Percentiles rank a stretch among this genome's conserved stretches.
Evolutionary conservation across 2,113 vertebrate genomes (phyloP).

Genomic region (Nyctereutes procyonoides): DNA sequence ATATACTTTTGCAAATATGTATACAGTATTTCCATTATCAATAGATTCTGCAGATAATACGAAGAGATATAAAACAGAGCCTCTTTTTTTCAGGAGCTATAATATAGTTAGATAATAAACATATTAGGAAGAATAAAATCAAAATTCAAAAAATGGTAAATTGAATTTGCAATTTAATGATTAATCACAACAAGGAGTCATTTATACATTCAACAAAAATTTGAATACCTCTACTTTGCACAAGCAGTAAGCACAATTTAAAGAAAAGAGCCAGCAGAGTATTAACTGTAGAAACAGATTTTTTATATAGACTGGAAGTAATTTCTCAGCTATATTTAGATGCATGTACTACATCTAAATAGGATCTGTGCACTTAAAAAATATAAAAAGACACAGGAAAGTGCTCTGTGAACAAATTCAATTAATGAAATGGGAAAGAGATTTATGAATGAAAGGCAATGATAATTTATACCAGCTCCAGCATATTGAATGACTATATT

Average conservation of each 20-base stretch:
- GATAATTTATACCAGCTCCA: not conserved
- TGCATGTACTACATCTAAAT: constrained; percentile 8
- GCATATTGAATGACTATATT: not conserved
- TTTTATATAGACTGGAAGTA: not conserved
- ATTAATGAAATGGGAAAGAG: constrained; percentile 12
- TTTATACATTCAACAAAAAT: not conserved
- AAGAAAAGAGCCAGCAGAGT: not conserved
- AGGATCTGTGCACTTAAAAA: not conserved
- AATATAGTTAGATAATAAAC: not conserved
- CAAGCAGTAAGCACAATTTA: not conserved
- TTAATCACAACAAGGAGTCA: constrained; percentile 15
- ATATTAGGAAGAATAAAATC: not conserved
- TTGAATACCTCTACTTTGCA: not conserved
- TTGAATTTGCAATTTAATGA: not conserved
- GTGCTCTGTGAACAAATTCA: not conserved
- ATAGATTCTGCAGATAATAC: not conserved
- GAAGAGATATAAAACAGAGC: not conserved
- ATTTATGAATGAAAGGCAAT: not conserved
- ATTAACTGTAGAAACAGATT: not conserved
- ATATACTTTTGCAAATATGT: not conserved
- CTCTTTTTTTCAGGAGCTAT: not conserved
- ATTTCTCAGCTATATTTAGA: constrained; percentile 1
- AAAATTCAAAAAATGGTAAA: not conserved
- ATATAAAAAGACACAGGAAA: not conserved
- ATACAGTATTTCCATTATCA: not conserved